phyloP scores from a whole-genome alignment of 2,797 vertebrate species.

The Danionella dracula region DNA sequence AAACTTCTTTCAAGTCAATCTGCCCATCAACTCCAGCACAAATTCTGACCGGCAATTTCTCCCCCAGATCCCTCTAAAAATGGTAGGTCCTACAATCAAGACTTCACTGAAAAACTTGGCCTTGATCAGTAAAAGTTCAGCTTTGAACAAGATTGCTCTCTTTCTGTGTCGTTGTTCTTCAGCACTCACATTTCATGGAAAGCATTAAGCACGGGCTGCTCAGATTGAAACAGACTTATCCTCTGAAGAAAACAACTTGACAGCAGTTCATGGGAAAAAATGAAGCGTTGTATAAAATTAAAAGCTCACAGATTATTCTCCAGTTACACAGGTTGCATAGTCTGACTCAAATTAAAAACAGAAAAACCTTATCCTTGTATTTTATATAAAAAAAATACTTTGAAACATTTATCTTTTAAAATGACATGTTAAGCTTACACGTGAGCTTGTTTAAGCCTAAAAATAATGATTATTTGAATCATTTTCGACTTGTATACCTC shows the following conservation, averaged over 20 bases:
- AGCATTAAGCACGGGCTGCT: neutral
- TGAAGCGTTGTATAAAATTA: neutral
- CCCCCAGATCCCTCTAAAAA: conserved; percentile 60
- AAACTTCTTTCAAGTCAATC: conserved; percentile 60
- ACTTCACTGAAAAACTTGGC: neutral
- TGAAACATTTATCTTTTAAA: no score
- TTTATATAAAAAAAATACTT: no score
- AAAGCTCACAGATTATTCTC: neutral
- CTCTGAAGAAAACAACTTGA: neutral
- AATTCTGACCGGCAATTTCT: conserved; percentile 54
- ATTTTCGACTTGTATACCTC: no score
- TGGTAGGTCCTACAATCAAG: conserved; percentile 51
- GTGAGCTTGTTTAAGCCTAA: no score
- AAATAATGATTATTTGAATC: no score
- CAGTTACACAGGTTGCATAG: no score
- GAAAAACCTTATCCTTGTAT: no score
- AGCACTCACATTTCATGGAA: neutral
- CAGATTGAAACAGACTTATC: neutral
- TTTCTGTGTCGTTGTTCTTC: neutral
- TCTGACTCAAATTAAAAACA: no score
- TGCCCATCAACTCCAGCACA: conserved; percentile 57
- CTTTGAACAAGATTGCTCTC: neutral
- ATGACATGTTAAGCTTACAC: no score
- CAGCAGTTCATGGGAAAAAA: neutral
- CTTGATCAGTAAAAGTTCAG: neutral